phyloP scores from a whole-genome alignment of 2,888 invertebrate genomes.

The Chrysolina oricalcia region DNA sequence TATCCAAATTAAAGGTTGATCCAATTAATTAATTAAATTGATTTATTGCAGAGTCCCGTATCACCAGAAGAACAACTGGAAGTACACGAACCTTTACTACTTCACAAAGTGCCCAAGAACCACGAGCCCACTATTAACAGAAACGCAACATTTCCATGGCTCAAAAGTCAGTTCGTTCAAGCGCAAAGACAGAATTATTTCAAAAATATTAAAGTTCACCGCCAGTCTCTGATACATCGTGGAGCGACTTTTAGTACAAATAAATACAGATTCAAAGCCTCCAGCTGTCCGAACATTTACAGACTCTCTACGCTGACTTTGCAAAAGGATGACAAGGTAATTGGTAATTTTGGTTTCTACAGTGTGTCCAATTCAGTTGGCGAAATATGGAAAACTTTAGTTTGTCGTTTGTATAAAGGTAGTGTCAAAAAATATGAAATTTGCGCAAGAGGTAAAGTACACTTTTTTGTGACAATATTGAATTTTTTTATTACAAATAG shows the following conservation, averaged over 20 bases:
- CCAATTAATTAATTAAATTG: background rate
- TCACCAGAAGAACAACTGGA: slow-evolving; percentile 59
- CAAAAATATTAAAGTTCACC: slow-evolving; percentile 81
- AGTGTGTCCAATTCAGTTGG: too few relatives aligned
- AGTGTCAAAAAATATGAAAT: too few relatives aligned
- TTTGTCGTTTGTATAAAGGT: too few relatives aligned
- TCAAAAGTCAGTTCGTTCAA: slow-evolving; percentile 73
- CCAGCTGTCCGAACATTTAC: slow-evolving; percentile 93
- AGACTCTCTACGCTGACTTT: slow-evolving; percentile 90
- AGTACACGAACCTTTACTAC: slow-evolving; percentile 57
- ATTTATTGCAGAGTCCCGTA: slow-evolving; percentile 60
- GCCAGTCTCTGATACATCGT: slow-evolving; percentile 89
- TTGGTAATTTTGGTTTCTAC: background rate
- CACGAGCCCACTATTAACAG: slow-evolving; percentile 38
- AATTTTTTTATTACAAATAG: too few relatives aligned
- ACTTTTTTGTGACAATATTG: too few relatives aligned
- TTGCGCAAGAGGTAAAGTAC: too few relatives aligned
- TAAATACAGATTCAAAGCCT: slow-evolving; percentile 86
- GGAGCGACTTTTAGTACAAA: slow-evolving; percentile 90
- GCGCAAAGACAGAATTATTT: slow-evolving; percentile 77
- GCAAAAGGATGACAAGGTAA: slow-evolving; percentile 81
- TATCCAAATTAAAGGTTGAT: too few relatives aligned
- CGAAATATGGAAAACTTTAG: too few relatives aligned
- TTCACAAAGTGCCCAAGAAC: slow-evolving; percentile 30
- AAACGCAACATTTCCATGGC: slow-evolving; percentile 67